Base-by-base conservation (phyloP, 2,888 invertebrate species). In the Dryadula phaetusa region DNA sequence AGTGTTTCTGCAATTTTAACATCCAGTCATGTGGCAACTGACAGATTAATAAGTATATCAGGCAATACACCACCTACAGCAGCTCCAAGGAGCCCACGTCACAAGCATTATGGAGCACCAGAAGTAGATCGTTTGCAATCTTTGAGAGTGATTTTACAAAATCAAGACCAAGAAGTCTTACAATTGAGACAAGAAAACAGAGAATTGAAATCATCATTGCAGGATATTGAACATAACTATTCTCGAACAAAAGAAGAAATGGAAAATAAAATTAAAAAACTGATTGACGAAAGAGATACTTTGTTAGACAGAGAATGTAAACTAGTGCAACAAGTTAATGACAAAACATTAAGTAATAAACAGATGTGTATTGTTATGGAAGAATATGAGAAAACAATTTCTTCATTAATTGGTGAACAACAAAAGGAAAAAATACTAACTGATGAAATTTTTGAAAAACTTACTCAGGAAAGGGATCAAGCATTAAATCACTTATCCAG, bases 381-480 rank as follows among this genome's bases (percentile, higher is more conserved):
- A 77, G 96, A 96, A 75, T 96, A 96, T 88, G 96, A 96, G 80
- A 96, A 96, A 85, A 96, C 96, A 18, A 96, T 96, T 79, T 95
- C 96, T 12, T 94, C 95, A 77, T 86, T 96, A 72, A 95, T 96
- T 79, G 94, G 94, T 54, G 95, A 96, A 75, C 95, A 95, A 76
- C 95, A 96, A 79, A 93, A 94, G 74, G 94, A 95, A 56, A 94
- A 94, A 78, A 89, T 94, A 73, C 80, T 92, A 69, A 82, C 82
- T 72, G 89, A 93, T 67, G 92, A 93, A 63, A 84, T 82, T 44
- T 85, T 93, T 66, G 85, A 89, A 28, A 93, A 92, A 75, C 79
- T 94, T 46, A 88, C 87, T 66, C 75, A 85, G 62, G 94, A 94
- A 78, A 89, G 94, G 75, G 94, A 95, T 79, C 92, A 94, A 71